A percentile compares a stretch with the other conserved stretches of the same genome.
phyloP scores from a whole-genome alignment of 2,888 invertebrate genomes.

The Erynnis tages region DNA sequence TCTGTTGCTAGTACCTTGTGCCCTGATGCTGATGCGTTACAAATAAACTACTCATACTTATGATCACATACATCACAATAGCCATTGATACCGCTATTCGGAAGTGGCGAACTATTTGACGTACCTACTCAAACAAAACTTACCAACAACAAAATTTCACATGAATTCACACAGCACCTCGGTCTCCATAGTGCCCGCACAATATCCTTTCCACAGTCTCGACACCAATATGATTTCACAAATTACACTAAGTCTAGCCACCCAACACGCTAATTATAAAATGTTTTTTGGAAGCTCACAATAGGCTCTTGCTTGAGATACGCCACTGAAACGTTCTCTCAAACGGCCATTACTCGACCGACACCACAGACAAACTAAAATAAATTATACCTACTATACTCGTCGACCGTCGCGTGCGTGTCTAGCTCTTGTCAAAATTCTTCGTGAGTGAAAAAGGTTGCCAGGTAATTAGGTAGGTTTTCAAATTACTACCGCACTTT shows the following conservation, averaged over 20 bases:
- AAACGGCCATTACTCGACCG: slow-evolving; percentile 46
- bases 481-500: too few relatives aligned
- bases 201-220: slow-evolving; percentile 47
- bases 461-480: too few relatives aligned
- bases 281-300: slow-evolving; percentile 41
- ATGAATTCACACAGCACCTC: slow-evolving; percentile 45
- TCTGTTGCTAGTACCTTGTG: slow-evolving; percentile 32
- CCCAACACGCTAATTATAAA: slow-evolving; percentile 33
- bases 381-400: too few relatives aligned
- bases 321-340: slow-evolving; percentile 37
- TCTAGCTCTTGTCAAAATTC: too few relatives aligned
- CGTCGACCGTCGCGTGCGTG: too few relatives aligned
- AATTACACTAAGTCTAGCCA: slow-evolving; percentile 40
- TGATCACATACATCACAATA: slow-evolving; percentile 31
- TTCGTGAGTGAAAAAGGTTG: too few relatives aligned
- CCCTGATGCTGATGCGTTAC: slow-evolving; percentile 16
- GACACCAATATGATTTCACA: slow-evolving; percentile 41
- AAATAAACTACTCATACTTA: neutral
- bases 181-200: slow-evolving; percentile 49
- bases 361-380: slow-evolving; percentile 35
- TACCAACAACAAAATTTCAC: slow-evolving; percentile 64
- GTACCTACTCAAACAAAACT: slow-evolving; percentile 43
- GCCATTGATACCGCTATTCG: slow-evolving; percentile 33
- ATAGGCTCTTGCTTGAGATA: slow-evolving; percentile 39
- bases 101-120: slow-evolving; percentile 29